Conservation (phyloP, 1,140 invertebrate species). For the Sinonovacula constricta region DNA sequence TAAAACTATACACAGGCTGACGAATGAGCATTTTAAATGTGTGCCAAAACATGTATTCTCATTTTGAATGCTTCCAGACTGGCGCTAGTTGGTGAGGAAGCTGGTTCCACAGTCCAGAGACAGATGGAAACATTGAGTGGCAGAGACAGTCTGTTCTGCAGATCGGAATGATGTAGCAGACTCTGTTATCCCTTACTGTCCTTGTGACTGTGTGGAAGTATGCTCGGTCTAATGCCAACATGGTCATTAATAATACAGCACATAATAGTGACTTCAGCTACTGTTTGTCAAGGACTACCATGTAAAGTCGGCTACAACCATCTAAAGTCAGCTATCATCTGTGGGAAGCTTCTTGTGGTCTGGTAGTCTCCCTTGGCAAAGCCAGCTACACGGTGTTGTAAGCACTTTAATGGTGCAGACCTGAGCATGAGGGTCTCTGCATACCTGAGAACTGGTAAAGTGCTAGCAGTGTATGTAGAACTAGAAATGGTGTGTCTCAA, state of each 20-base stretch:
- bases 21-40: no score
- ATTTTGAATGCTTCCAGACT: no score
- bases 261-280: neutral
- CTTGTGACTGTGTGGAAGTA: neutral
- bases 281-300: neutral
- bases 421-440: neutral
- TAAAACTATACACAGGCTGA: no score
- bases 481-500: no score
- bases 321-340: slow-evolving; percentile 14
- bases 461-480: no score
- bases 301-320: neutral
- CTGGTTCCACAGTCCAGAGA: slow-evolving; percentile 13
- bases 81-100: neutral
- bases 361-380: slow-evolving; percentile 17
- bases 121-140: slow-evolving; percentile 8
- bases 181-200: neutral
- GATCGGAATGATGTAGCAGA: slow-evolving; percentile 4
- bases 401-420: neutral
- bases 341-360: neutral
- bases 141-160: slow-evolving; percentile 21
- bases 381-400: slow-evolving; percentile 5
- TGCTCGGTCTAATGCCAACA: neutral
- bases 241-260: slow-evolving; percentile 5
- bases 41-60: no score
- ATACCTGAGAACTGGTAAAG: neutral